Evolutionary conservation across 2,888 invertebrate species (phyloP), one percentile per base, ranked within the genome.

Genomic region (Euplagia quadripunctaria): DNA sequence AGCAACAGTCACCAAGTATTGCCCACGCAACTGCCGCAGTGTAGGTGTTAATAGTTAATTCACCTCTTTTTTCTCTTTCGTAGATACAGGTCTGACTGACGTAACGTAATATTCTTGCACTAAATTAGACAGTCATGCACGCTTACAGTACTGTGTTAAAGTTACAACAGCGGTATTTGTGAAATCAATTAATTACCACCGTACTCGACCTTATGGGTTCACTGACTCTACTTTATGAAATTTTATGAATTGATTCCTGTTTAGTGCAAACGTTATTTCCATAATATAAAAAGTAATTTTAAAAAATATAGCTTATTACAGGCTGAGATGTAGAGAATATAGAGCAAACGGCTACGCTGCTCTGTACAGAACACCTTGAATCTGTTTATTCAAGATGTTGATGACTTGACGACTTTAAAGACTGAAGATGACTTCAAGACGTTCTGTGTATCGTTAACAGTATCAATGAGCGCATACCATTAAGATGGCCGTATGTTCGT

Each of bases 161-260:
- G 70, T 79, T 82, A 73, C 82, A 70, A 79, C 78, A 80, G 41
- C 42, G 9, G 6, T 42, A 43, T 75, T 41, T 75, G 65, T 64
- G 69, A 79, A 80, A 80, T 79, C 73, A 77, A 79, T 80, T 71
- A 72, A 79, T 77, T 77, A 73, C 72, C 43, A 74, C 70, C 43
- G 77, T 79, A 79, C 77, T 70, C 75, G 74, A 72, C 70, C 73
- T 82, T 74, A 73, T 71, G 70, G 67, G 65, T 67, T 74, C 31
- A 71, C 65, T 71, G 14, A 52, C 68, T 71, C 61, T 65, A 70
- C 68, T 4, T 71, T n/a, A 73, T 43, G 17, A n/a, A 72, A 71
- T 75, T 73, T 52, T 63, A 51, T 43, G 16, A 71, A 66, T n/a
- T 41, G 69, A 51, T 64, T 70, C 7, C 31, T 58, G 46, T 17